Evolutionary conservation across 2,888 invertebrate species (phyloP).

Genomic region (Melanotus villosus): DNA sequence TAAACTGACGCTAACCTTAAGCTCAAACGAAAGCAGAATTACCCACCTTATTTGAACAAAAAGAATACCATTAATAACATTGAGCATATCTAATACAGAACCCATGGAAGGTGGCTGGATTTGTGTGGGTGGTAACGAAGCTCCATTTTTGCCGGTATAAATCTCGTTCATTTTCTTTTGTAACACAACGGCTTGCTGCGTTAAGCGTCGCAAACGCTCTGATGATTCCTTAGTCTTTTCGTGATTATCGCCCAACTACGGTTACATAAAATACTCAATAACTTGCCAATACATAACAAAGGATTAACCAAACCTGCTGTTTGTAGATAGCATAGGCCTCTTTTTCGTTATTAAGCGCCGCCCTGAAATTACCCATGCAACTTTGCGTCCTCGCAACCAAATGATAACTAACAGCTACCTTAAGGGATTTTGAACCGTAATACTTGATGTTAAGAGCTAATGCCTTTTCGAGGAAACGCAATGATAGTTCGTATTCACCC

Average conservation of each 20-base stretch:
- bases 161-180: constrained; percentile 99
- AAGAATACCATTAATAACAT: constrained; percentile 97
- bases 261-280: too few species aligned
- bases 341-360: constrained; percentile 95
- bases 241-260: constrained; percentile 92
- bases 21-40: too few species aligned
- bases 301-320: constrained; percentile 86
- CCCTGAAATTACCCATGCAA: constrained; percentile 97
- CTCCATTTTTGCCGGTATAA: constrained; percentile 84
- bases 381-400: constrained; percentile 96
- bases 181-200: constrained; percentile 97
- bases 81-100: constrained; percentile 97
- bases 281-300: too few species aligned
- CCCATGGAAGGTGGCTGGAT: constrained; percentile 98
- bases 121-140: constrained; percentile 87
- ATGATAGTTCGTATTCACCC: constrained; percentile 95
- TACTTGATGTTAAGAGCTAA: constrained; percentile 88
- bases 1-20: too few species aligned
- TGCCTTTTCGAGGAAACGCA: constrained; percentile 96
- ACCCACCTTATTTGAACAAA: constrained; percentile 94
- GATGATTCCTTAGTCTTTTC: constrained; percentile 98
- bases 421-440: constrained; percentile 92
- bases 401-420: constrained; percentile 96
- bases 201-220: constrained; percentile 95
- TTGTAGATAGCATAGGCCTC: constrained; percentile 98